phyloP scores from a whole-genome alignment of 2,113 vertebrate species.

The Odocoileus hemionus region DNA sequence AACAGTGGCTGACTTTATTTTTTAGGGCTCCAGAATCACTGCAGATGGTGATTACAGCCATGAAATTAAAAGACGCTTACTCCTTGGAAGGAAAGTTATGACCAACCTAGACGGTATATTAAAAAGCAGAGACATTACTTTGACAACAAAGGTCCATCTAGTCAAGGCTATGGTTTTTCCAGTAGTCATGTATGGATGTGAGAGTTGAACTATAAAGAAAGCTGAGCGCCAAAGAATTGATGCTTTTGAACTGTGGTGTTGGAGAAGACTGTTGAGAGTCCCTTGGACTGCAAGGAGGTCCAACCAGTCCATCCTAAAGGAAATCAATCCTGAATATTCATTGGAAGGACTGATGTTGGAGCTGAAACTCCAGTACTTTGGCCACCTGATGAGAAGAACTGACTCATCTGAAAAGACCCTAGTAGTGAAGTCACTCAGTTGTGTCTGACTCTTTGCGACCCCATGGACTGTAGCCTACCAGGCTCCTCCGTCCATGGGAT shows the following conservation, averaged over 20 bases:
- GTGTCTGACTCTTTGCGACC: not conserved
- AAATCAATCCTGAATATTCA: not conserved
- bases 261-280: not conserved
- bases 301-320: not conserved
- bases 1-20: not conserved
- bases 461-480: not conserved
- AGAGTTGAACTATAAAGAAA: not conserved
- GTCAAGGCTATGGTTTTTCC: not conserved
- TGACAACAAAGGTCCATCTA: not conserved
- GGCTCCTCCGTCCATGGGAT: not conserved
- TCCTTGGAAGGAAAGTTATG: not conserved
- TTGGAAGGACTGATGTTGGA: not conserved
- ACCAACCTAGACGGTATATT: not conserved
- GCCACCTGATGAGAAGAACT: not conserved
- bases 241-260: not conserved
- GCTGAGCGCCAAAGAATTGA: rapidly evolving
- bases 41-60: not conserved
- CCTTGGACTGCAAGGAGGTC: not conserved
- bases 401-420: not conserved
- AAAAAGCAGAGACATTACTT: not conserved
- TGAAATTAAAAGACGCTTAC: not conserved
- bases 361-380: not conserved
- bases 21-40: rapidly evolving
- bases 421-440: not conserved
- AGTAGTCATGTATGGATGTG: not conserved